Evolutionary conservation across 2,797 vertebrate species (phyloP), one percentile per base, ranked within the genome.

Genomic region (Cyclopterus lumpus): DNA sequence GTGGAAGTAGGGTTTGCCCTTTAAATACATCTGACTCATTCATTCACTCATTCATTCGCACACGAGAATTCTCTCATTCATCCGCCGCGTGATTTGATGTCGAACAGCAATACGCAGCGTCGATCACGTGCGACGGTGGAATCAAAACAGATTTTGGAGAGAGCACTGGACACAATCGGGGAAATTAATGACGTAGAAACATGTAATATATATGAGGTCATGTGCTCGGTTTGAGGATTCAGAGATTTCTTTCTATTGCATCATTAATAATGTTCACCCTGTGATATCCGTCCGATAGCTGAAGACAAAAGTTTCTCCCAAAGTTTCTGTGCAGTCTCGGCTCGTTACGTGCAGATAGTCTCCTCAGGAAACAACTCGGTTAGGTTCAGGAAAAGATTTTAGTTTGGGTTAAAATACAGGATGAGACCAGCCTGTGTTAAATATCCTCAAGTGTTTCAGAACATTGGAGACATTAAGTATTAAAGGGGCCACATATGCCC

Each of bases 231-330:
- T 51, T 71, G 28, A 69, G n/a, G 67, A 59, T 73, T 20, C 36
- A 38, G 8, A 62, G 42, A 68, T 38, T 80, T 40, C 3, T 8
- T 80, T 16, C 24, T 32, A 34, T 38, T 32, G 59, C 53, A 24
- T 28, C 53, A 68, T 80, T 61, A 61, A 87, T 74, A 67, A 76
- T 48, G 46, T 53, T 75, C 54, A 22, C 30, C 28, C 12, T 22
- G 32, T 24, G 10, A 26, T 14, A 20, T 51, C 49, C 10, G 36
- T 38, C 10, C 12, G 10, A 12, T 38, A 38, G 36, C 36, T 53
- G 3, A 6, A 14, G 38, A 5, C 42, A 42, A 42, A 16, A 4
- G 40, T 42, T 6, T 16, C 42, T 44, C 15, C 16, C 20, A 20
- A 20, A 48, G 20, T 48, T 5, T 15, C 1, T 53, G n/a, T 49